Conservation (phyloP, 2,113 vertebrate species). For the Pycnonotus jocosus region DNA sequence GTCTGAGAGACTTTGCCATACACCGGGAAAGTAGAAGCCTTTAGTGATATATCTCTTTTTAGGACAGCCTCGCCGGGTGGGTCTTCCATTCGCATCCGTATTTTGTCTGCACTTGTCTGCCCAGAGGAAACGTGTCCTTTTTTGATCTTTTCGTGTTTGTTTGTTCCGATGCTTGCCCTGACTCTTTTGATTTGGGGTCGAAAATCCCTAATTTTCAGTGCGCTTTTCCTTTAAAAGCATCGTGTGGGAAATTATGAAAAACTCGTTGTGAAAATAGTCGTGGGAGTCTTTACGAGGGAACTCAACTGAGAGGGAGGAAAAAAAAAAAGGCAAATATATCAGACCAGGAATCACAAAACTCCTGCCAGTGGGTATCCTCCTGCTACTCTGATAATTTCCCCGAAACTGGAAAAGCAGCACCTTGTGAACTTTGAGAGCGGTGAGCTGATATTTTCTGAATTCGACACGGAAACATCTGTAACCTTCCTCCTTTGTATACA, state of each 20-base stretch:
- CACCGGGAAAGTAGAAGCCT: neutral
- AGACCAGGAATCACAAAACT: neutral
- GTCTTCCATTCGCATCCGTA: neutral
- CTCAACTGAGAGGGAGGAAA: neutral
- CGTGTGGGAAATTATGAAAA: neutral
- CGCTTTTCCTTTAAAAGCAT: conserved; percentile 10
- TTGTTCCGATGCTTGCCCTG: neutral
- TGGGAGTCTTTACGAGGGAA: neutral
- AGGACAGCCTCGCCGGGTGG: neutral
- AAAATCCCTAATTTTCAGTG: neutral
- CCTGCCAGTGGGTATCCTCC: neutral
- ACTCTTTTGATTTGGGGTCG: neutral
- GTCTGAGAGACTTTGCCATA: neutral
- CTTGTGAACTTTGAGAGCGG: conserved; percentile 22
- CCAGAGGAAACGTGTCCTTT: neutral
- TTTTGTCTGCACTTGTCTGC: neutral
- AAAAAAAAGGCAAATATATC: neutral
- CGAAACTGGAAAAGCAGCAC: conserved; percentile 4
- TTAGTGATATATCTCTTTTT: conserved; percentile 3
- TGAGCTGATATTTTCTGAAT: conserved; percentile 18
- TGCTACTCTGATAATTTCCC: neutral
- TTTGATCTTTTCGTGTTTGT: neutral
- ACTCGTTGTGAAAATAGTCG: neutral
- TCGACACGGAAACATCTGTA: conserved; percentile 11
- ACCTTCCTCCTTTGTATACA: conserved; percentile 4